Evolutionary conservation across 2,888 invertebrate genomes (phyloP).

Genomic region (Ceriagrion tenellum): DNA sequence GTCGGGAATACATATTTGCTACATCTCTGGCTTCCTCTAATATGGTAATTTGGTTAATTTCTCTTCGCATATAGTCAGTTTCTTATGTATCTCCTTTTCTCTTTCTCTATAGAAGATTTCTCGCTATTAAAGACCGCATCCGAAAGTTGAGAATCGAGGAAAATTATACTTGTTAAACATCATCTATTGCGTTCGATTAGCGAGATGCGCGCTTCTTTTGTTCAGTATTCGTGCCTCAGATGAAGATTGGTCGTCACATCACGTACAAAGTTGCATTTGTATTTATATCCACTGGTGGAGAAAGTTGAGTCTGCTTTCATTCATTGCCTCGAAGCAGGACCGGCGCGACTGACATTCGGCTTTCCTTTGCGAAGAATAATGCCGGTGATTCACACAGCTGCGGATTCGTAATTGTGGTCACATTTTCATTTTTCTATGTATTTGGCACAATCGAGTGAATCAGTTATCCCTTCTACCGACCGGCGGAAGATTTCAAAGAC

Average conservation of each 20-base stretch:
- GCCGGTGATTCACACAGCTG: background rate
- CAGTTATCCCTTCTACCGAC: too few species aligned
- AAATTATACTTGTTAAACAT: background rate
- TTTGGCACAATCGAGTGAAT: too few species aligned
- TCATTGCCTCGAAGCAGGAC: background rate
- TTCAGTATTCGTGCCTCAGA: background rate
- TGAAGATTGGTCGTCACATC: background rate
- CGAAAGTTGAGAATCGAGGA: background rate
- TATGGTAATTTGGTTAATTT: too few species aligned
- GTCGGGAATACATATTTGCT: too few species aligned
- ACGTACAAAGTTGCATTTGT: background rate
- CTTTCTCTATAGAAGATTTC: background rate
- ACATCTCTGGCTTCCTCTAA: too few species aligned
- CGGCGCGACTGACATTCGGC: background rate
- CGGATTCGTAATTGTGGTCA: background rate
- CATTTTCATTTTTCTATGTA: background rate
- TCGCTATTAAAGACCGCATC: background rate
- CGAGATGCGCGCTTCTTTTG: background rate
- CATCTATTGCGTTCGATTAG: background rate
- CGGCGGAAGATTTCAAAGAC: background rate
- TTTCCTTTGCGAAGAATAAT: background rate
- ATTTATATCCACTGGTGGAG: background rate
- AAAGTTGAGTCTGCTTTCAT: background rate
- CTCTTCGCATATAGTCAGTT: too few species aligned
- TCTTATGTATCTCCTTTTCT: too few species aligned